A percentile compares a stretch with the other conserved stretches of the same genome.
Evolutionary conservation across 1,140 invertebrate genomes (phyloP).

Genomic region (Melitaea cinxia): DNA sequence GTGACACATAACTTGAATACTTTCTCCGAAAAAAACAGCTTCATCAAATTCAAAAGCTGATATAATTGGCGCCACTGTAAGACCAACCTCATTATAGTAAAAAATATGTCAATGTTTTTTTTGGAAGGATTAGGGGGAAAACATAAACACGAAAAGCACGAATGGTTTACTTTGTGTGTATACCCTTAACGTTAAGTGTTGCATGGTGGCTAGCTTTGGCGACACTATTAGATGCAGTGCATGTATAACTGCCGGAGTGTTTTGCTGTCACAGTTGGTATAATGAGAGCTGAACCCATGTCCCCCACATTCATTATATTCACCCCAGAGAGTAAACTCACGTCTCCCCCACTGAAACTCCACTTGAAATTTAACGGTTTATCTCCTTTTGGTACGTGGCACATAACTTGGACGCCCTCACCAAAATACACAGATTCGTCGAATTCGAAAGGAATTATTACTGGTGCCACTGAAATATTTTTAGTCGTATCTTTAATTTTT

Average conservation of each 20-base stretch:
- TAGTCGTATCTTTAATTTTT: not conserved
- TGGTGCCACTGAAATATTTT: slow-evolving; percentile 75
- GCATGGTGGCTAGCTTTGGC: slow-evolving; percentile 87
- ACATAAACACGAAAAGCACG: slow-evolving; percentile 62
- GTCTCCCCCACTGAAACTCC: slow-evolving; percentile 83
- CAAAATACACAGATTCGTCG: slow-evolving; percentile 80
- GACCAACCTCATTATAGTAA: slow-evolving; percentile 32
- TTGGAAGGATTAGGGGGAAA: slow-evolving; percentile 31
- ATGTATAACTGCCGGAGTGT: slow-evolving; percentile 91
- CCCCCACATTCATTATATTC: slow-evolving; percentile 83
- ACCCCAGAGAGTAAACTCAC: slow-evolving; percentile 77
- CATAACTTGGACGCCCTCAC: slow-evolving; percentile 86
- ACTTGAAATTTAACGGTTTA: slow-evolving; percentile 85
- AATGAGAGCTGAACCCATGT: slow-evolving; percentile 80
- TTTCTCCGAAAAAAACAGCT: slow-evolving; percentile 87
- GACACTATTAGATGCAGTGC: slow-evolving; percentile 88
- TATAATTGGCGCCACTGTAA: slow-evolving; percentile 84
- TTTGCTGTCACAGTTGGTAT: slow-evolving; percentile 83
- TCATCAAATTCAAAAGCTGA: slow-evolving; percentile 85
- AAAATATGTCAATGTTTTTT: slow-evolving; percentile 24
- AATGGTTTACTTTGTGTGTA: slow-evolving; percentile 52
- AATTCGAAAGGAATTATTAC: slow-evolving; percentile 76
- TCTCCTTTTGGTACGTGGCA: slow-evolving; percentile 88
- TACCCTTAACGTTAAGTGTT: slow-evolving; percentile 83
- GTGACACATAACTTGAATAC: slow-evolving; percentile 86